phyloP scores from a whole-genome alignment of 2,888 invertebrate genomes.

The Ormyrus pomaceus region DNA sequence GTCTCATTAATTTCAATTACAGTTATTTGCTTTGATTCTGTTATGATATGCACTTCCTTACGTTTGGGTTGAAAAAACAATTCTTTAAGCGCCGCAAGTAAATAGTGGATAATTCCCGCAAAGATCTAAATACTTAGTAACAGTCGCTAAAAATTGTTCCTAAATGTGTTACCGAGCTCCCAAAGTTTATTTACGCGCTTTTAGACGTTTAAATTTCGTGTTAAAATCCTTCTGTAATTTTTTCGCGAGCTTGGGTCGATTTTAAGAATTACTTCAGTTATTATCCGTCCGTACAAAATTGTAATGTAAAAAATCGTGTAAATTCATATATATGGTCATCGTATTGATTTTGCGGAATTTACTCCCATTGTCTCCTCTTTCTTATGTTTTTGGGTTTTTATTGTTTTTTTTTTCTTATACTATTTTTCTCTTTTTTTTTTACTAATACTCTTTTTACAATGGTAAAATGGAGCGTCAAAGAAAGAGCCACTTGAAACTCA shows the following conservation, averaged over 20 bases:
- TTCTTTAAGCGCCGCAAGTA: constrained; percentile 5
- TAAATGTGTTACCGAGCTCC: constrained; percentile 24
- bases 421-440: neutral
- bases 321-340: constrained; percentile 61
- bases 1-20: neutral
- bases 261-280: constrained; percentile 58
- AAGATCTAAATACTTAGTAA: constrained; percentile 9
- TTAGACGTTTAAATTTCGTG: constrained; percentile 33
- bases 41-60: constrained; percentile 40
- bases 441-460: constrained; percentile 28
- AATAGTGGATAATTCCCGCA: constrained; percentile 25
- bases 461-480: constrained; percentile 27
- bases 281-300: constrained; percentile 65
- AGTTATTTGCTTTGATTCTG: neutral
- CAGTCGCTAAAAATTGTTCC: constrained; percentile 25
- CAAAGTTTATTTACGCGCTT: constrained; percentile 46
- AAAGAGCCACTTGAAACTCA: constrained; percentile 35
- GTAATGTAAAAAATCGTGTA: constrained; percentile 69
- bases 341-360: constrained; percentile 55
- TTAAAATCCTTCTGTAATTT: constrained; percentile 46
- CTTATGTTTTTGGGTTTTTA: constrained; percentile 44
- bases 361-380: constrained; percentile 4
- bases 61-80: constrained; percentile 11
- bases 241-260: constrained; percentile 42
- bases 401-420: constrained; percentile 30